Evolutionary conservation across 2,113 vertebrate genomes (phyloP).

Genomic region (Ptyas mucosa): DNA sequence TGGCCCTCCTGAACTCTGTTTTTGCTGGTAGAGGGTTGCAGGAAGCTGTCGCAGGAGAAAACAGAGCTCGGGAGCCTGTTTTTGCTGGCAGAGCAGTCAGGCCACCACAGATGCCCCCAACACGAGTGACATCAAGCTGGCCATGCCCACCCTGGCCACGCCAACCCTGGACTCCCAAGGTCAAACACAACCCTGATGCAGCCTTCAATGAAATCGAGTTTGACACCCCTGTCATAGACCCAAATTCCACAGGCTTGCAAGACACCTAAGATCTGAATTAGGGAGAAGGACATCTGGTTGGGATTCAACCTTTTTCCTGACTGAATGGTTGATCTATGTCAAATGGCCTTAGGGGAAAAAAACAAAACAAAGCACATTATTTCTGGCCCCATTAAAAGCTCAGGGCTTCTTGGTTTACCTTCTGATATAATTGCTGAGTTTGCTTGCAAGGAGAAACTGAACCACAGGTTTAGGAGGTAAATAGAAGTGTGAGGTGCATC

Average conservation of each 20-base stretch:
- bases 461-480: background rate
- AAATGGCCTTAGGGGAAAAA: background rate
- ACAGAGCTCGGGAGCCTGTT: no score
- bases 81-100: no score
- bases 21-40: no score
- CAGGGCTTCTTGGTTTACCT: background rate
- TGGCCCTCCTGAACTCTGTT: no score
- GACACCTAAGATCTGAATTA: background rate
- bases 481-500: background rate
- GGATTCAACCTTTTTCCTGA: background rate
- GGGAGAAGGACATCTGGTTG: background rate
- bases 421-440: background rate
- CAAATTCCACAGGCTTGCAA: background rate
- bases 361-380: background rate
- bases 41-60: no score
- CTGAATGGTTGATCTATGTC: background rate
- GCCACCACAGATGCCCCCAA: no score
- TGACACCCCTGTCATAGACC: no score
- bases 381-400: background rate
- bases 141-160: no score
- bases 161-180: no score
- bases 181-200: no score
- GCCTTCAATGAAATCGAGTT: no score
- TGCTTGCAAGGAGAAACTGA: background rate
- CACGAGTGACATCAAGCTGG: no score